Evolutionary conservation across 2,888 invertebrate genomes (phyloP), one percentile per base, ranked within the genome.

Genomic region (Pristionchus japonicus): DNA sequence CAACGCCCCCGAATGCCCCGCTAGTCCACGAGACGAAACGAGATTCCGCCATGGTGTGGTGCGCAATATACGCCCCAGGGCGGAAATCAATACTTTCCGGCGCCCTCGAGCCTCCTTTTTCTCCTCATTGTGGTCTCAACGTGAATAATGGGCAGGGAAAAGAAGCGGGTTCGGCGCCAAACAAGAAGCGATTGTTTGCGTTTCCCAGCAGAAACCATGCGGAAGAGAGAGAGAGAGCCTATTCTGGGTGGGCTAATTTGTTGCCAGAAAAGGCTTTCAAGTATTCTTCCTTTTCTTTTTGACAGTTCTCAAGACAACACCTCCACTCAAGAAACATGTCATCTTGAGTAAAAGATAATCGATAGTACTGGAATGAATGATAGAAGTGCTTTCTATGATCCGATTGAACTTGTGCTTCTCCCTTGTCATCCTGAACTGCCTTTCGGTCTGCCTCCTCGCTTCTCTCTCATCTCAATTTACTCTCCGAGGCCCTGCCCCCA

Each of bases 31-130:
- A 6, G 70, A n/a, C 7, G 37, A 70, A 70, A 70, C 37, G 37
- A 70, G 70, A 70, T 37, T 70, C 70, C 70, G 7, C 37, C 37
- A 20, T 70, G n/a, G n/a, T n/a, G n/a, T n/a, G n/a, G 70, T 70
- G 43, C n/a, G 43, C 43, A 77, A 47, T 47, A n/a, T n/a, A 43
- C 37, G 43, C 37, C 13, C 43, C 43, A 27, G 17, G 67, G 70
- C 20, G 77, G 77, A 47, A 77, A 77, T 77, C 77, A 27, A 77
- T 77, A 17, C 77, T 43, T 43, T 23, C 77, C 43, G n/a, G 40
- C n/a, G 9, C 3, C 31, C 67, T 7, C 40, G 23, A 23, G 77
- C 77, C 27, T 40, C 77, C 15, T 40, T 40, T 70, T 40, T 34
- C 13, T 34, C 34, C 34, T 23, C 70, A 20, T 57, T 57, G 52